Base-by-base conservation (phyloP, 37 sponge, comb jelly and placozoan genomes). In the Halisarca cf. caerulea region DNA sequence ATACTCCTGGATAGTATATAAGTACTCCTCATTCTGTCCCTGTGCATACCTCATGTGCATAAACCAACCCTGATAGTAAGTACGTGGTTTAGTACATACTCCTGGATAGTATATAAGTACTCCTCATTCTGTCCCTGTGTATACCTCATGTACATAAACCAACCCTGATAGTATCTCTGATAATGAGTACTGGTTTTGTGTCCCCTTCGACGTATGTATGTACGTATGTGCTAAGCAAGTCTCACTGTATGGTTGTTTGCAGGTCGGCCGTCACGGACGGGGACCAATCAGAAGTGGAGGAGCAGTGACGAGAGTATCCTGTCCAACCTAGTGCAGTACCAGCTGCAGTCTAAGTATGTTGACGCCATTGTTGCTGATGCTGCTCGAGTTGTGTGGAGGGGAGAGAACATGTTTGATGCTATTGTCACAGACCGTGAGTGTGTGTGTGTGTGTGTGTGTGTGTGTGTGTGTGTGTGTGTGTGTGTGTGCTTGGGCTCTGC, bases 361-460 rank as follows among this genome's bases (percentile, higher is more conserved):
- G 97, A 96, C 51, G 88, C 94, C 77, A 28, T 96, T 51, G 91
- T 90, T 0, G 83, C 87, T 20, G 97, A 96, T 85, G 90, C 90
- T 25, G 91, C 95, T 27, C 79, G 37, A 32, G 57, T 40, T 17
- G 83, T 86, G 23, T 96, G 97, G 97, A 94, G 75, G 37, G n/a
- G 42, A 0, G 66, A 40, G 66, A 88, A 89, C 24, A 17, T 92
- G 47, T 94, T 94, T 86, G 95, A 96, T 78, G 92, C 97, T 62
- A 96, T 96, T 36, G 83, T 96, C 18, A 96, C 97, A 41, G 97
- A 96, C 78, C 97, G 95, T 95, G 78, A 84, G 95, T 69, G 21
- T 34, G 25, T 62, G 5, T 23, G 15, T 30, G 30, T 15, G 64
- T 62, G 30, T 7, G 7, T 62, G 25, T 62, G 64, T 62, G 30